Percentiles rank a stretch among this genome's conserved stretches.
Conservation (phyloP, 2,113 vertebrate genomes). For the Caloenas nicobarica region DNA sequence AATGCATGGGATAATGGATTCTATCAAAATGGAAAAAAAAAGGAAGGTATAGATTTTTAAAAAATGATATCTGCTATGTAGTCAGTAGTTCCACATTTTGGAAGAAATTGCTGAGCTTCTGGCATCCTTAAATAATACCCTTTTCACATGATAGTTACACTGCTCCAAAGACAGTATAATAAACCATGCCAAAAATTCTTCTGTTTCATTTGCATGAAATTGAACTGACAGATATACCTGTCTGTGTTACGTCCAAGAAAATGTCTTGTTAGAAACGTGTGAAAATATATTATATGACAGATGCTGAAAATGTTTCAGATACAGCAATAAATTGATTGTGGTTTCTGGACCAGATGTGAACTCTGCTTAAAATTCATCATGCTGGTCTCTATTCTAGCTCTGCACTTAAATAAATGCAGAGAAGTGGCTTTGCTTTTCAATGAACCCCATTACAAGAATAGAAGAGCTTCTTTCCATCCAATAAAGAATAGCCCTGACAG, state of each 20-base stretch:
- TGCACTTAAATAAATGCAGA: constrained; percentile 63
- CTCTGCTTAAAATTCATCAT: constrained; percentile 73
- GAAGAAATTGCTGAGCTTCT: constrained; percentile 65
- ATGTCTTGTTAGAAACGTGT: constrained; percentile 77
- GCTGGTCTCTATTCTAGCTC: constrained; percentile 60
- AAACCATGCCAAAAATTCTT: constrained; percentile 72
- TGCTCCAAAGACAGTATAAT: constrained; percentile 69
- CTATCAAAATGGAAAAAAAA: constrained; percentile 59
- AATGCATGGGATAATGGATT: constrained; percentile 23
- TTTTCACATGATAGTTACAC: constrained; percentile 71
- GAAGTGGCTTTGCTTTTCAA: constrained; percentile 62
- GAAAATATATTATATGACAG: constrained; percentile 79
- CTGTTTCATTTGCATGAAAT: constrained; percentile 75
- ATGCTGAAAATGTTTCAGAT: constrained; percentile 76
- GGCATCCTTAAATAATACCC: constrained; percentile 70
- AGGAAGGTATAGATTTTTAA: constrained; percentile 32
- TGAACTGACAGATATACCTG: constrained; percentile 79
- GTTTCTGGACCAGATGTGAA: constrained; percentile 77
- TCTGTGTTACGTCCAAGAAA: constrained; percentile 77
- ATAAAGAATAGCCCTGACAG: constrained; percentile 48
- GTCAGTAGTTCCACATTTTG: constrained; percentile 67
- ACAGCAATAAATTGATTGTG: constrained; percentile 75
- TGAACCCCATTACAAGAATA: constrained; percentile 52
- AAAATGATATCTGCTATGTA: constrained; percentile 52
- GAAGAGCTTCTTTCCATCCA: constrained; percentile 34